Base-by-base conservation (phyloP, 2,113 vertebrate species). In the mouse (Mus musculus) region DNA sequence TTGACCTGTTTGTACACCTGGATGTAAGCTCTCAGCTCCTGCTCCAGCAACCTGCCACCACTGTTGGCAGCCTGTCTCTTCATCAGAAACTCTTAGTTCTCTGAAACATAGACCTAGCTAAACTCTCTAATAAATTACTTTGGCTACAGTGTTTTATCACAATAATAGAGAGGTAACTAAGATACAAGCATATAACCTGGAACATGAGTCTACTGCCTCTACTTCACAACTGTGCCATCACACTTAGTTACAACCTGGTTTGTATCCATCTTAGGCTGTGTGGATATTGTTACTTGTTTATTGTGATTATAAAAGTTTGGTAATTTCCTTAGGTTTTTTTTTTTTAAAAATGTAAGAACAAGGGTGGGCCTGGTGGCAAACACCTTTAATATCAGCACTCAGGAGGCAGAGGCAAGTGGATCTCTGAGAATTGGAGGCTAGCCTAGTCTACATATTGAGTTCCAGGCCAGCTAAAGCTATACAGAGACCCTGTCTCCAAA, bases 271-370 rank as follows among this genome's bases (percentile, higher is more conserved):
- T 77, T 39, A 16, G 59, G 94, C 46, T 33, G 9, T 42, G 46
- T 90, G 36, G 12, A 91, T 9, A 85, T 3, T 75, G 54, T 12
- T 88, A 13, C 7, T 65, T 63, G 10, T 33, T 93, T 56, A 72
- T 54, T 82, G 12, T 36, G 76, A 52, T 33, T 92, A 33, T 89
- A n/a, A 90, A 76, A 46, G 93, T 94, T 59, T 65, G 52, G 52
- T 77, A 42, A 52, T 75, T 56, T 88, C 36, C 61, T 92, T 81
- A 69, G 39, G 36, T 42, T 89, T 92, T 81, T 92, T 71, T 78
- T 92, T 81, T 92, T 71, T 78, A 42, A 42, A 46, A 77, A 77
- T 26, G 12, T 76, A 76, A 39, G 36, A 11, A 36, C n/a, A 42
- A 73, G 8, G n/a, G n/a, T 73, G n/a, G n/a, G 8, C n/a, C n/a